Evolutionary conservation across 2,888 invertebrate species (phyloP), one percentile per base, ranked within the genome.

Genomic region (Tinea semifulvella): DNA sequence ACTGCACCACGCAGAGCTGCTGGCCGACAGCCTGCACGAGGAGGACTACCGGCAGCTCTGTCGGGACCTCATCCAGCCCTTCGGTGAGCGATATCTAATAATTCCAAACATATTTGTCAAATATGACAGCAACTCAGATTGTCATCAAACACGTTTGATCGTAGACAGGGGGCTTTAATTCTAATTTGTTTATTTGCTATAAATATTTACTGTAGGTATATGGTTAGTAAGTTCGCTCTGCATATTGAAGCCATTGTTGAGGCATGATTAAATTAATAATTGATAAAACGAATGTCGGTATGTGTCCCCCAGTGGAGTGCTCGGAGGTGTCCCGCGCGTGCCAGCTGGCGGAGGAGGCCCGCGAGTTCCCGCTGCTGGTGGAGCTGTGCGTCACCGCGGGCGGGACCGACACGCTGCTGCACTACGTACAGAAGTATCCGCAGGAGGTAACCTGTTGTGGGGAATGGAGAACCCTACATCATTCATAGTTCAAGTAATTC

Each of bases 381-480:
- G 36, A 11, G 28, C 28, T n/a, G 28, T 11, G 28, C 18, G 36
- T n/a, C 6, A 5, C 25, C 25, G 36, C 10, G n/a, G 31, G 31
- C 13, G 31, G 6, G n/a, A n/a, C 13, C 55, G 60, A 61, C 0
- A 55, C 60, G 0, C 62, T 79, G 2, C 60, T 58, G 49, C 39
- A 51, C 0, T 76, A 72, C 55, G 65, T 80, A 50, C 71, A 79
- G 52, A 72, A 72, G 50, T 77, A 73, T 46, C 52, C 59, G 0
- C 54, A 62, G n/a, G 63, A 76, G 72, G 80, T 79, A n/a, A n/a
- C n/a, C n/a, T n/a, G n/a, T n/a, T n/a, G n/a, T n/a, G n/a, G n/a
- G n/a, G n/a, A n/a, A n/a, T n/a, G n/a, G n/a, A n/a, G n/a, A n/a
- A n/a, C n/a, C n/a, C n/a, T n/a, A n/a, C n/a, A n/a, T n/a, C n/a